Percentiles rank a stretch among this genome's conserved stretches.
phyloP scores from a whole-genome alignment of 2,888 invertebrate species.

The Glyphotaelius pellucidus region DNA sequence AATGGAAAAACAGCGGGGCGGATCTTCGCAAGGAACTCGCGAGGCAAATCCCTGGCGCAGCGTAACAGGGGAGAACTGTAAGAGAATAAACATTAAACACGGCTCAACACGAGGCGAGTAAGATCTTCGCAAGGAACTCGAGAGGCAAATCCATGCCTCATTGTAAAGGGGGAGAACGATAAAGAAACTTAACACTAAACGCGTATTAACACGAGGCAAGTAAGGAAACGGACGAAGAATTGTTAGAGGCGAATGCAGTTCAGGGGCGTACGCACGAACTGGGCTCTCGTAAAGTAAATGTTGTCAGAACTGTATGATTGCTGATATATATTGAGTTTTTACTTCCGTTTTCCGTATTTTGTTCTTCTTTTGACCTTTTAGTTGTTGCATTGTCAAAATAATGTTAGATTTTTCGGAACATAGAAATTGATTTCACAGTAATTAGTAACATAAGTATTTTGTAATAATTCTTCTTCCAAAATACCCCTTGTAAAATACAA shows the following conservation, averaged over 20 bases:
- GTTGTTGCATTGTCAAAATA: too few species aligned
- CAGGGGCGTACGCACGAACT: background rate
- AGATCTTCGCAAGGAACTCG: background rate
- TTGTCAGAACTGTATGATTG: too few species aligned
- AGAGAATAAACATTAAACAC: background rate
- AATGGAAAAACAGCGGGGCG: conserved; percentile 32
- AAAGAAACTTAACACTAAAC: background rate
- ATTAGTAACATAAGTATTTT: too few species aligned
- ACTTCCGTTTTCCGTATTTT: too few species aligned
- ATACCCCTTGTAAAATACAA: too few species aligned
- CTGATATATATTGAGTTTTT: too few species aligned
- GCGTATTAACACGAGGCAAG: background rate
- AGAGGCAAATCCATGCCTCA: background rate
- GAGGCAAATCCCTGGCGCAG: background rate
- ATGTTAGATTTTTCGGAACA: too few species aligned
- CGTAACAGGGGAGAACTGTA: background rate
- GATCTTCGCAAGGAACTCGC: background rate
- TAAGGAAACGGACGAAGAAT: background rate
- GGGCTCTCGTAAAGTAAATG: too few species aligned
- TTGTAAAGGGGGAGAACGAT: background rate
- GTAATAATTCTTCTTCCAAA: too few species aligned
- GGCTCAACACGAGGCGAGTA: background rate
- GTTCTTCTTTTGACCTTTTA: too few species aligned
- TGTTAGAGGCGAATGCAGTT: background rate
- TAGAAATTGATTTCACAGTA: too few species aligned